Evolutionary conservation across 2,113 vertebrate genomes (phyloP).

Genomic region (Pelmatolapia mariae): DNA sequence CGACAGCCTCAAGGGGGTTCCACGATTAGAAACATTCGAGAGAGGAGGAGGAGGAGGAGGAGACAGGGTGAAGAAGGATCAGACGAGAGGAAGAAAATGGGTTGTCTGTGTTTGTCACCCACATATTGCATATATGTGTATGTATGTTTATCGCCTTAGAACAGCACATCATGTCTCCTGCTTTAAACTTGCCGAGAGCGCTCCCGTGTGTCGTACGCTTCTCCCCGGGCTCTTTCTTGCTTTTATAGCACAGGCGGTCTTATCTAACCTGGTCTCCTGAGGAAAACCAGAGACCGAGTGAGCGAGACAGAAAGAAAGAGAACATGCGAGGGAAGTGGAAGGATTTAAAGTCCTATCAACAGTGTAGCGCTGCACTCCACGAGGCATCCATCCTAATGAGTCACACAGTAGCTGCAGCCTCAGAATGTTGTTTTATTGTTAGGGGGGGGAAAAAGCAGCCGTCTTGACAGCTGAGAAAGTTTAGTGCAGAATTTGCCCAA

Average conservation of each 20-base stretch:
- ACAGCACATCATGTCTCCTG: slow-evolving; percentile 2
- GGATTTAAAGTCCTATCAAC: slow-evolving; percentile 17
- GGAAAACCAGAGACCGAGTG: slow-evolving; percentile 4
- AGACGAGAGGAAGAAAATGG: slow-evolving; percentile 29
- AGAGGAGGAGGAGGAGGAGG: background rate
- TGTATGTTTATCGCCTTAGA: slow-evolving; percentile 6
- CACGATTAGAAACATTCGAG: slow-evolving; percentile 41
- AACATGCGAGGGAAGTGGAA: background rate
- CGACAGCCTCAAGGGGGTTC: slow-evolving; percentile 23
- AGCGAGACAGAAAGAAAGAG: background rate
- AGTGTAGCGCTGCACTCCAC: background rate
- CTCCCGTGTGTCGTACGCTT: slow-evolving; percentile 26
- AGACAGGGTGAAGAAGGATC: slow-evolving; percentile 8
- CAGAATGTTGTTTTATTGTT: background rate
- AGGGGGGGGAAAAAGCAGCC: background rate
- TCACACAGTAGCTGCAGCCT: slow-evolving; percentile 11
- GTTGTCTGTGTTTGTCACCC: slow-evolving; percentile 44
- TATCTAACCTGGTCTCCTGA: slow-evolving; percentile 57
- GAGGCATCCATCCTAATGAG: slow-evolving; percentile 29
- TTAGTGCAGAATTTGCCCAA: background rate
- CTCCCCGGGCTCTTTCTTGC: slow-evolving; percentile 42
- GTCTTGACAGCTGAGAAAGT: background rate
- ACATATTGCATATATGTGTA: background rate
- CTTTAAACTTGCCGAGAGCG: slow-evolving; percentile 41
- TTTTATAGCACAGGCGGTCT: slow-evolving; percentile 49